A percentile compares a stretch with the other conserved stretches of the same genome.
Conservation (phyloP, 2,888 invertebrate species). For the Drosophila rellima region DNA sequence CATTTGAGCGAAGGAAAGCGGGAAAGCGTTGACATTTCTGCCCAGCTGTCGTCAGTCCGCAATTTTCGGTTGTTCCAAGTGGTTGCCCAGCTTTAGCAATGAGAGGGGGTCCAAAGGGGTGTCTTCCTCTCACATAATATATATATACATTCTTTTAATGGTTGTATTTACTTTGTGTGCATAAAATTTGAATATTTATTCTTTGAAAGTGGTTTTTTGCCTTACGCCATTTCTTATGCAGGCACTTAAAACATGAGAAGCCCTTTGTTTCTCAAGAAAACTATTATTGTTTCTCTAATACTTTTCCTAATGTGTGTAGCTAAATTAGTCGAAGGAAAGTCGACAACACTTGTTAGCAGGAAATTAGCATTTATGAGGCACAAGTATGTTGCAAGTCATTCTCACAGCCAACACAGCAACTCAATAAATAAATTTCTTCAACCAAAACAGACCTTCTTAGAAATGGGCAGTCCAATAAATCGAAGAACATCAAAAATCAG, state of each 20-base stretch:
- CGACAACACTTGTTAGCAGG: conserved; percentile 29
- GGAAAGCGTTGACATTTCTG: conserved; percentile 58
- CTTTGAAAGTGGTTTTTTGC: conserved; percentile 4
- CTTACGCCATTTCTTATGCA: neutral
- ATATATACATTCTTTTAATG: conserved; percentile 5
- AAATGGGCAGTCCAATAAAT: conserved; percentile 25
- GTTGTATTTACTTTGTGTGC: conserved; percentile 35
- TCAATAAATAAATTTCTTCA: conserved; percentile 53
- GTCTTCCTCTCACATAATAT: conserved; percentile 6
- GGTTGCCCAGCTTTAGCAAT: conserved; percentile 57
- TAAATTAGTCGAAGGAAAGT: conserved; percentile 1
- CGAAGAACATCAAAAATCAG: conserved; percentile 35
- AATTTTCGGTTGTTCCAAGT: conserved; percentile 60
- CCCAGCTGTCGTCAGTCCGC: conserved; percentile 59
- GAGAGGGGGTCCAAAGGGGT: conserved; percentile 24
- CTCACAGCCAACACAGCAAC: conserved; percentile 29
- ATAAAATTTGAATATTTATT: conserved; percentile 34
- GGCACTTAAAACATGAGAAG: neutral
- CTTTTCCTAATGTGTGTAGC: neutral
- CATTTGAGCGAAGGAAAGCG: conserved; percentile 44
- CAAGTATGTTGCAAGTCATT: conserved; percentile 20
- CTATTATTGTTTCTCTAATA: neutral
- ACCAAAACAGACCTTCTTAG: conserved; percentile 2
- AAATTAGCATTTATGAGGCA: conserved; percentile 54
- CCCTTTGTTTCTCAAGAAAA: neutral